Base-by-base conservation (phyloP, 2,113 vertebrate species). In the Solea solea region DNA sequence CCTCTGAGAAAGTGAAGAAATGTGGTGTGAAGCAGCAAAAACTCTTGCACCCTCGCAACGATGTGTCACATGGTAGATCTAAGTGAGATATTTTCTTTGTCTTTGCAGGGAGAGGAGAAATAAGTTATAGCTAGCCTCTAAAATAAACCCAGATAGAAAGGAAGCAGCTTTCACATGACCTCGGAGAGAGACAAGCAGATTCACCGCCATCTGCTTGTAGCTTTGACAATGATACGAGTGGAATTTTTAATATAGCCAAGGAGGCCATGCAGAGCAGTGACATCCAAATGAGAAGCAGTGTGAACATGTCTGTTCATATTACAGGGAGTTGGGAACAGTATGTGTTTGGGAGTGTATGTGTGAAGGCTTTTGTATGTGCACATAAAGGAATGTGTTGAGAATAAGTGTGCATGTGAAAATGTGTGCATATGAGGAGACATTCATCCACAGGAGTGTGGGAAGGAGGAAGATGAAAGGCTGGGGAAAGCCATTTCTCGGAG, bases 201-300 rank as follows among this genome's bases (percentile, higher is more conserved):
- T 77, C 67, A 7, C 51, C 3, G 49, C 84, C 87, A 90, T 90
- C 87, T 91, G 89, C 64, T 80, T 69, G 70, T 71, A 76, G 82
- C 76, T 85, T 81, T 85, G 80, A 86, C 89, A 89, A 84, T 86
- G 87, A 90, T 88, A 61, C 71, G 81, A 80, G 71, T 55, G 65
- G 84, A 89, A 80, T 79, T 87, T 86, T 91, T 88, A 87, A 91
- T 90, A 88, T 79, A 70, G 75, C 42, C 74, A 75, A 80, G 72
- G 68, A 80, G 82, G 78, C 76, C 71, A 69, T 80, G 74, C 78
- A 85, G 78, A 14, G 69, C 74, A 46, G 72, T 80, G 81, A 84
- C 83, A 82, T 82, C 87, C 80, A 78, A 87, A 90, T 79, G 88
- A 86, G 83, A 86, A 79, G 80, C 85, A 86, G 83, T 63, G 82